Evolutionary conservation across 2,888 invertebrate species (phyloP).

Genomic region (Molanna angustata): DNA sequence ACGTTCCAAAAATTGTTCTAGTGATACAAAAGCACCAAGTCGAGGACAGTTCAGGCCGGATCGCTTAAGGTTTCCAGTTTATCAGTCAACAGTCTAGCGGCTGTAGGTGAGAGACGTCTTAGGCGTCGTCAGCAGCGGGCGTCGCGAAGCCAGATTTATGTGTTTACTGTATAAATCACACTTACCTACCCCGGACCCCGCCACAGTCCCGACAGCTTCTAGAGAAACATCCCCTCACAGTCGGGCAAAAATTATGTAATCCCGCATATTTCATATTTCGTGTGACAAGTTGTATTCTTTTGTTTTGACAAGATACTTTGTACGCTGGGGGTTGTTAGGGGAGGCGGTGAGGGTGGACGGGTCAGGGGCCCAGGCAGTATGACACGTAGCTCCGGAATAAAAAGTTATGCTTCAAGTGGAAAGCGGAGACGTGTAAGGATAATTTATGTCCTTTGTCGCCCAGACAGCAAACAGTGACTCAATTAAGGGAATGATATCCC

Average conservation of each 20-base stretch:
- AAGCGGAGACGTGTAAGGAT: slow-evolving; percentile 31
- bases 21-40: not conserved
- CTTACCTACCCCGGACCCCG: slow-evolving; percentile 23
- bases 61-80: slow-evolving; percentile 22
- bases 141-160: slow-evolving; percentile 51
- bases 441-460: slow-evolving; percentile 32
- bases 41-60: not conserved
- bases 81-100: slow-evolving; percentile 22
- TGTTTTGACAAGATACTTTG: slow-evolving; percentile 33
- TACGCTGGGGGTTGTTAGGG: slow-evolving; percentile 13
- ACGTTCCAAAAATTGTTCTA: too few species aligned
- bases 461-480: slow-evolving; percentile 32
- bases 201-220: slow-evolving; percentile 9
- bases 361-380: slow-evolving; percentile 10
- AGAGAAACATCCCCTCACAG: slow-evolving; percentile 20
- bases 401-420: slow-evolving; percentile 30
- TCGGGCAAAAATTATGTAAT: slow-evolving; percentile 31
- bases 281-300: slow-evolving; percentile 33
- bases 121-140: too few species aligned
- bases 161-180: slow-evolving; percentile 58
- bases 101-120: slow-evolving; percentile 21
- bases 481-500: slow-evolving; percentile 31
- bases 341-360: too few species aligned
- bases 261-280: slow-evolving; percentile 33
- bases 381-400: slow-evolving; percentile 24